Evolutionary conservation across 1,140 invertebrate species (phyloP).

Genomic region (Dryas iulia): DNA sequence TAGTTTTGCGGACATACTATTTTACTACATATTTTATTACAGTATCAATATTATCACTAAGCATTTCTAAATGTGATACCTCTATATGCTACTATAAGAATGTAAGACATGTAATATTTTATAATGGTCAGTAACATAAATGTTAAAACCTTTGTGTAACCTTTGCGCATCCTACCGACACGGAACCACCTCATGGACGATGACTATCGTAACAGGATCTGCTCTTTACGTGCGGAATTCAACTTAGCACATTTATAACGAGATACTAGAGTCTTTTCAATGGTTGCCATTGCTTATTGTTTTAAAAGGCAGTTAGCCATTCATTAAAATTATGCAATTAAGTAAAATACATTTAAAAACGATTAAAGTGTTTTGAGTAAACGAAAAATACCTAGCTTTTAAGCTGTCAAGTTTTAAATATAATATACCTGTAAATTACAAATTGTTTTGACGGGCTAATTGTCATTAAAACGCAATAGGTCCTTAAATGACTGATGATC

Average conservation of each 20-base stretch:
- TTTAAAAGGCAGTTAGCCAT: neutral
- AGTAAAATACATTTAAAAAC: neutral
- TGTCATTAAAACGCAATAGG: neutral
- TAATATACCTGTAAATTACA: no score
- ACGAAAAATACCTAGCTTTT: neutral
- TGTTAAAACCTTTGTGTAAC: slow-evolving; percentile 34
- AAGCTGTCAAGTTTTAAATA: neutral
- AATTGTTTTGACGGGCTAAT: neutral
- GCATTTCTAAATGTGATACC: neutral
- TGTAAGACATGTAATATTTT: neutral
- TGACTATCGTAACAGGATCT: slow-evolving; percentile 30
- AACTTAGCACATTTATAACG: slow-evolving; percentile 1
- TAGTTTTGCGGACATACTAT: no score
- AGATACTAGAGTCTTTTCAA: neutral
- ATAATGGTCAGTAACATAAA: slow-evolving; percentile 20
- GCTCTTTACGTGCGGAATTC: slow-evolving; percentile 15
- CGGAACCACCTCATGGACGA: slow-evolving; percentile 41
- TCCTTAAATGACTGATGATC: neutral
- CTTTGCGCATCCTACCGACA: slow-evolving; percentile 40
- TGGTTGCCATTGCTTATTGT: neutral
- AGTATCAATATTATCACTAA: no score
- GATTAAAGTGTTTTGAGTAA: neutral
- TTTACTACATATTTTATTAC: no score
- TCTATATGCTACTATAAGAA: neutral
- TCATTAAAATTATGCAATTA: neutral